Percentiles rank a stretch among this genome's conserved stretches.
Evolutionary conservation across 2,888 invertebrate species (phyloP).

Genomic region (Mactromeris polynyma): DNA sequence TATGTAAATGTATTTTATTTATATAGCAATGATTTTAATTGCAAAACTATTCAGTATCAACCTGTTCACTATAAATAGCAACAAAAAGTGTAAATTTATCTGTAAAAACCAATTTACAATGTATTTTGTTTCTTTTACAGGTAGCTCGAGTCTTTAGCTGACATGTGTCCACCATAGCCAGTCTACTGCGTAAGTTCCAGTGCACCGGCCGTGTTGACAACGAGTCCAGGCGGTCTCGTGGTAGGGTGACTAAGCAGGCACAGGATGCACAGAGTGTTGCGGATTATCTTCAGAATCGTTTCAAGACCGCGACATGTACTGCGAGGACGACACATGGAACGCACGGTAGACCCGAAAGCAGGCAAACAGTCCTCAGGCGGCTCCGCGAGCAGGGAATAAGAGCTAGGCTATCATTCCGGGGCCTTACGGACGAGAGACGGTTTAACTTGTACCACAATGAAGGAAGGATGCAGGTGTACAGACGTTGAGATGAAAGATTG

Average conservation of each 20-base stretch:
- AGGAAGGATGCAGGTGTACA: slow-evolving; percentile 30
- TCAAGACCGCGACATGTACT: too few relatives aligned
- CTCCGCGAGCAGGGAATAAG: too few relatives aligned
- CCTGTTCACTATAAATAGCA: too few relatives aligned
- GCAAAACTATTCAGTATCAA: too few relatives aligned
- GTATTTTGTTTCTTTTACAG: too few relatives aligned
- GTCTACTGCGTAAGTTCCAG: not conserved
- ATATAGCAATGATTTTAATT: too few relatives aligned
- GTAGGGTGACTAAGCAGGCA: not conserved
- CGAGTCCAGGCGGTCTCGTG: not conserved
- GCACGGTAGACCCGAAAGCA: too few relatives aligned
- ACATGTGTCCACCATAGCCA: not conserved
- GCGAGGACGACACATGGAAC: too few relatives aligned
- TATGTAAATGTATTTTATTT: too few relatives aligned
- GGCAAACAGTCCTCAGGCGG: too few relatives aligned
- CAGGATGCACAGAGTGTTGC: not conserved
- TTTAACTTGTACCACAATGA: slow-evolving; percentile 31
- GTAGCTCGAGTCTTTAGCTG: not conserved
- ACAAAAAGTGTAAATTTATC: too few relatives aligned
- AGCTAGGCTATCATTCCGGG: not conserved
- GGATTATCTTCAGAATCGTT: not conserved
- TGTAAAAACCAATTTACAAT: too few relatives aligned
- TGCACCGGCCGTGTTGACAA: not conserved
- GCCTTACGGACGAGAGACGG: slow-evolving; percentile 17
- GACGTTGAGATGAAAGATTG: slow-evolving; percentile 15